Base-by-base conservation (phyloP, 2,888 invertebrate genomes). In the Philereme vetulata region DNA sequence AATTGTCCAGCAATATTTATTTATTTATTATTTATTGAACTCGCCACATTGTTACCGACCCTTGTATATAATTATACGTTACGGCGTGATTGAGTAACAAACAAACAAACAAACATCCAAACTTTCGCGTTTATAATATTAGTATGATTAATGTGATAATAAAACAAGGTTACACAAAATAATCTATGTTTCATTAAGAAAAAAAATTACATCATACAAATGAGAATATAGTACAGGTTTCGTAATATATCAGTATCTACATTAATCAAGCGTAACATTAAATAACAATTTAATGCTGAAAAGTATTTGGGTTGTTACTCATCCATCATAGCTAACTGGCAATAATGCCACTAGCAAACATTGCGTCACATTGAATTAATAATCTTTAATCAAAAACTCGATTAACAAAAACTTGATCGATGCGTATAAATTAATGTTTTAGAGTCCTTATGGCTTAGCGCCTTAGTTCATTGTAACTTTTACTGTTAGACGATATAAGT, bases 341-440 rank as follows among this genome's bases (percentile, higher is more conserved):
- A 51, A 46, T 7, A 50, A 51, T 55, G 40, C 47, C 38, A 43
- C 21, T 21, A 10, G 56, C 52, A 56, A 56, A 53, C 8, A 56
- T 61, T 56, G 49, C 56, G 46, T 56, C 43, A 60, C 4, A 33
- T 21, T 32, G 38, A 45, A 52, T 49, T 51, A 45, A 32, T 7
- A 45, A 48, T 47, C 9, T 44, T 40, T 43, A 35, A 47, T 56
- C 53, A 33, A 50, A 36, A 49, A 53, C 43, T n/a, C 34, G 43
- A 45, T 7, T 6, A 44, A 38, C 40, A 52, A 56, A 48, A 61
- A 61, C 38, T 52, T 51, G 60, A 48, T 60, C 40, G 11, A 56
- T 60, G 5, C 46, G 43, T 43, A 34, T 7, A 34, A 46, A 50
- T 40, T 49, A 48, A 48, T 43, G 2, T 10, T n/a, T n/a, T 35